phyloP scores from a whole-genome alignment of 1,140 invertebrate genomes.

The Ceratina calcarata region DNA sequence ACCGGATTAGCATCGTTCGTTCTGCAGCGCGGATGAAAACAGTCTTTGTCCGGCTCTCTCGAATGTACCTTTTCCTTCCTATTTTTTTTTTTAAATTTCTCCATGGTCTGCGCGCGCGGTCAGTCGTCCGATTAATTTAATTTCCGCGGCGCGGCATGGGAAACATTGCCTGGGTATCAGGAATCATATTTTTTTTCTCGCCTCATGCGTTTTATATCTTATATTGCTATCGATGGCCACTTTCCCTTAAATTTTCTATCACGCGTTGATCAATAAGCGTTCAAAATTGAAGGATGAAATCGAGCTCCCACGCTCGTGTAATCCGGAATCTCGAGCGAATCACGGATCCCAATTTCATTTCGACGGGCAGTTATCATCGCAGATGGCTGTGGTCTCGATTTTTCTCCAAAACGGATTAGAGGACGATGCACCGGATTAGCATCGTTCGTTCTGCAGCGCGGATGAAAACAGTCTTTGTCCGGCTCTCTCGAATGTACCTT shows the following conservation, averaged over 20 bases:
- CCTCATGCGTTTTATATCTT: background rate
- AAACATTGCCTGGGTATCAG: conserved; percentile 7
- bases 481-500: background rate
- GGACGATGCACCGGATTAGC: conserved; percentile 37
- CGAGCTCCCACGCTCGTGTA: conserved; percentile 24
- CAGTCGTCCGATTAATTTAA: conserved; percentile 28
- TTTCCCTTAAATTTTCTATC: background rate
- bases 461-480: conserved; percentile 26
- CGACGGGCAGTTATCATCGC: conserved; percentile 30
- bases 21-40: conserved; percentile 15
- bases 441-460: background rate
- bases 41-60: background rate
- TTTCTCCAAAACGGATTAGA: conserved; percentile 55
- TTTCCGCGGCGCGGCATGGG: conserved; percentile 14
- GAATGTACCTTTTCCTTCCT: background rate
- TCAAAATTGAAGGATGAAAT: background rate
- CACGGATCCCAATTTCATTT: conserved; percentile 23
- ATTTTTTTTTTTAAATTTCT: background rate
- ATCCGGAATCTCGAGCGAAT: background rate
- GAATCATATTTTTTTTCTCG: conserved; percentile 14
- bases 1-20: conserved; percentile 32
- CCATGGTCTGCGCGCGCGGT: background rate
- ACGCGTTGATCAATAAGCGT: background rate
- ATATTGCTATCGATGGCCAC: too few species aligned
- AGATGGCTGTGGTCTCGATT: conserved; percentile 48